Percentiles rank a stretch among this genome's conserved stretches.
phyloP scores from a whole-genome alignment of 2,888 invertebrate species.

The Iselma pallidipennis region DNA sequence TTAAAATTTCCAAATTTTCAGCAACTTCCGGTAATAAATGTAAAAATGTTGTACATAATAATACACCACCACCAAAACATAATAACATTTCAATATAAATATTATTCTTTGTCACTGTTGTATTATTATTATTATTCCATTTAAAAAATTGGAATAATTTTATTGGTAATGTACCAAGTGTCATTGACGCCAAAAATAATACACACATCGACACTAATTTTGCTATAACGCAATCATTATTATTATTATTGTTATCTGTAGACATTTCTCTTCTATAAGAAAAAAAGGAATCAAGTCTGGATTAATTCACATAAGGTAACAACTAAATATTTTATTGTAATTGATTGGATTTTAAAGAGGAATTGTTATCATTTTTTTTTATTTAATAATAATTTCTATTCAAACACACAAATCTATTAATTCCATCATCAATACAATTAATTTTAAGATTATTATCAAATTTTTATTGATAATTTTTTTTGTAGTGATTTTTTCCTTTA shows the following conservation, averaged over 20 bases:
- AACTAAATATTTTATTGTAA: neutral
- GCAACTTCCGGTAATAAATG: conserved; percentile 80
- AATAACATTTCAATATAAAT: conserved; percentile 66
- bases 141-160: conserved; percentile 68
- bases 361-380: too few relatives aligned
- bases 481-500: too few relatives aligned
- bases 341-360: neutral
- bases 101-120: conserved; percentile 48
- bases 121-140: conserved; percentile 63
- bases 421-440: too few relatives aligned
- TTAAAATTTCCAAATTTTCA: conserved; percentile 61
- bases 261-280: too few relatives aligned
- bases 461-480: too few relatives aligned
- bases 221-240: conserved; percentile 53
- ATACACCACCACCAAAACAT: conserved; percentile 79
- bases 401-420: too few relatives aligned
- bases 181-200: conserved; percentile 73
- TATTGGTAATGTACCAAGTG: conserved; percentile 76
- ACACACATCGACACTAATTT: conserved; percentile 80
- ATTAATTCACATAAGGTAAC: too few relatives aligned
- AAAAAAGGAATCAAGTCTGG: too few relatives aligned
- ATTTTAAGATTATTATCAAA: too few relatives aligned
- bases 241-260: too few relatives aligned
- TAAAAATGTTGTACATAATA: conserved; percentile 79
- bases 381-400: too few relatives aligned